Evolutionary conservation across 2,113 vertebrate genomes (phyloP).

Genomic region (Eublepharis macularius): DNA sequence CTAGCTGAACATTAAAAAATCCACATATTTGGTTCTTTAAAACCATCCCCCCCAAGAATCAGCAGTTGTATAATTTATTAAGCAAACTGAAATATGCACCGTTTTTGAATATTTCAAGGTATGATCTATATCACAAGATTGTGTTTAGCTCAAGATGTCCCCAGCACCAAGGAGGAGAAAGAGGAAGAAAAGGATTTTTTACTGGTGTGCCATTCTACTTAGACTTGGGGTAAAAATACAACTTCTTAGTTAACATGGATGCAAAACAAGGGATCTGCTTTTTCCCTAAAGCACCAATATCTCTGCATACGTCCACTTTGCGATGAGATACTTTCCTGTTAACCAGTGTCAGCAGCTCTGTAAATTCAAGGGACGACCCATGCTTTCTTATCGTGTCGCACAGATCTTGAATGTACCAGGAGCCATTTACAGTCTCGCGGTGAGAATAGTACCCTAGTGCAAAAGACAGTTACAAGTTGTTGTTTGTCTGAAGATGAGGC

Average conservation of each 20-base stretch:
- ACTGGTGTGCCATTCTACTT: slow-evolving; percentile 11
- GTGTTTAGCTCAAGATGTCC: background rate
- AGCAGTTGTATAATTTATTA: background rate
- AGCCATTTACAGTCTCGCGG: slow-evolving; percentile 87
- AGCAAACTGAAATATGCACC: background rate
- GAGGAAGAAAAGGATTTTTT: background rate
- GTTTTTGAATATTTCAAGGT: background rate
- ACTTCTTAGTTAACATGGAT: slow-evolving; percentile 96
- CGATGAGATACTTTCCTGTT: slow-evolving; percentile 91
- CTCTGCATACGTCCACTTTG: slow-evolving; percentile 71
- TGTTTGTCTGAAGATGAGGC: background rate
- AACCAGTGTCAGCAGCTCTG: slow-evolving; percentile 91
- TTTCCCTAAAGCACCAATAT: slow-evolving; percentile 82
- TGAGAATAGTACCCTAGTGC: slow-evolving; percentile 92
- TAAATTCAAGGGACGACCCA: slow-evolving; percentile 86
- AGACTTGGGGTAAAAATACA: slow-evolving; percentile 85
- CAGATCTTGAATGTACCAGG: slow-evolving; percentile 90
- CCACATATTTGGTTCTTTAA: background rate
- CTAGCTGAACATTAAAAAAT: background rate
- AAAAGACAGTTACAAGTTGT: background rate
- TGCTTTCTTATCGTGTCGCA: slow-evolving; percentile 76
- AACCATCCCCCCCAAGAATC: background rate
- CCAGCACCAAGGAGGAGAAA: background rate
- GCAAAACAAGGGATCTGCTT: slow-evolving; percentile 97
- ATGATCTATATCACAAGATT: background rate